A percentile compares a stretch with the other conserved stretches of the same genome.
These are phyloP conservation scores for Drosophila phalerata DNA, from an alignment of 2,888 invertebrate genomes.

Conservation along the genomic window DNA sequence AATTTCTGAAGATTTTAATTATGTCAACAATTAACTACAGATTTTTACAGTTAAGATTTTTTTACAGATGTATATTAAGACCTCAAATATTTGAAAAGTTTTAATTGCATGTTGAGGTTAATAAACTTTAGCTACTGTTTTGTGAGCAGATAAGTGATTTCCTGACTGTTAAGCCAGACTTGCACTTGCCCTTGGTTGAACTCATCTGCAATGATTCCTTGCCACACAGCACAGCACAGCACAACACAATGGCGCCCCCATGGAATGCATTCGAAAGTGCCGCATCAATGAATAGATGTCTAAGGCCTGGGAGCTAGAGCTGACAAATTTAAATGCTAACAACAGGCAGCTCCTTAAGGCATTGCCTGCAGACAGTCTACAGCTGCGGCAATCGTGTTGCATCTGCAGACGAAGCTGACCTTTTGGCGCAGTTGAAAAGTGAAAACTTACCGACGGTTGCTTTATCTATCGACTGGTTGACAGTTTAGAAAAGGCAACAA, in stretches of 20 bases:
- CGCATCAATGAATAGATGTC: slow-evolving; percentile 33
- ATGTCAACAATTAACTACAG: neutral
- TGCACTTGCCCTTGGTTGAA: slow-evolving; percentile 23
- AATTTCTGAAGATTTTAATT: neutral
- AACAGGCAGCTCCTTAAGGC: slow-evolving; percentile 53
- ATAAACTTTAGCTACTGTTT: slow-evolving; percentile 34
- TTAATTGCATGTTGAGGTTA: slow-evolving; percentile 23
- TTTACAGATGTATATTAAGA: neutral
- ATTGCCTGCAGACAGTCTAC: slow-evolving; percentile 22
- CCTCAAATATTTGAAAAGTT: neutral
- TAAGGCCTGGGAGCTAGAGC: slow-evolving; percentile 28
- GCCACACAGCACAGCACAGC: slow-evolving; percentile 28
- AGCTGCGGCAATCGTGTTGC: slow-evolving; percentile 38
- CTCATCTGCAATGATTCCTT: slow-evolving; percentile 20
- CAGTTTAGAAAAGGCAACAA: slow-evolving; percentile 74
- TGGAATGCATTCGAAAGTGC: slow-evolving; percentile 55
- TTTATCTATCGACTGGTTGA: slow-evolving; percentile 67
- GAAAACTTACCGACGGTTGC: slow-evolving; percentile 64
- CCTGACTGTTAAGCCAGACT: slow-evolving; percentile 20
- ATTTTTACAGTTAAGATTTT: neutral
- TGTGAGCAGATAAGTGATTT: slow-evolving; percentile 20
- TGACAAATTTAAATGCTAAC: slow-evolving; percentile 67
- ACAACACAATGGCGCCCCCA: slow-evolving; percentile 32
- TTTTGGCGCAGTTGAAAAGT: slow-evolving; percentile 72
- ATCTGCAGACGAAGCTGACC: slow-evolving; percentile 56